Evolutionary conservation across 92 coral and sea anemone genomes (phyloP).

Genomic region (Isaurus tuberculatus): DNA sequence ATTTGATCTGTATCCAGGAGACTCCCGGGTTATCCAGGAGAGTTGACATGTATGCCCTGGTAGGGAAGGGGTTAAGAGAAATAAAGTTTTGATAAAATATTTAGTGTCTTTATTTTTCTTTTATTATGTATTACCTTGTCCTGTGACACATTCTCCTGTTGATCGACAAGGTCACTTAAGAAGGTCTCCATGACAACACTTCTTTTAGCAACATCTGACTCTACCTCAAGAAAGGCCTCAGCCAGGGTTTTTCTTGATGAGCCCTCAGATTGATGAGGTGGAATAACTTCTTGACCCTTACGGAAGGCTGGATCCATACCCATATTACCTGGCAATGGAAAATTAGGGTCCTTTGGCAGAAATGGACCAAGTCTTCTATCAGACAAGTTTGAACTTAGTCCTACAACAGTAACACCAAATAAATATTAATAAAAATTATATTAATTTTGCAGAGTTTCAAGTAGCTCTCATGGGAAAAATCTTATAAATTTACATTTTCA

Average conservation of each 20-base stretch:
- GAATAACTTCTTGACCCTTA: conserved; percentile 12
- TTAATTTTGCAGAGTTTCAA: too few relatives aligned
- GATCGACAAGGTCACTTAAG: conserved; percentile 64
- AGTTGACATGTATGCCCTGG: too few relatives aligned
- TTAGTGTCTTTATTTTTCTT: too few relatives aligned
- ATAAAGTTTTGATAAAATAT: too few relatives aligned
- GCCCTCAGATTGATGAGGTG: conserved; percentile 8
- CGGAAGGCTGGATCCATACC: conserved; percentile 66
- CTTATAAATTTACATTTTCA: too few relatives aligned
- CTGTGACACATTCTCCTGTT: conserved; percentile 32
- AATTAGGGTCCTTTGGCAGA: conserved; percentile 89
- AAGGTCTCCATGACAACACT: conserved; percentile 76
- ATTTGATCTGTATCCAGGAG: too few relatives aligned
- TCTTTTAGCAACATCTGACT: conserved; percentile 76
- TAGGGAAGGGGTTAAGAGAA: too few relatives aligned
- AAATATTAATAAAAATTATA: background rate
- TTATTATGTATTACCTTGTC: conserved; percentile 31
- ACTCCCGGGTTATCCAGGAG: too few relatives aligned
- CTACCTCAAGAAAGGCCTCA: conserved; percentile 85
- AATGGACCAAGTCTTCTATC: conserved; percentile 92
- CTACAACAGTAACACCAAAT: background rate
- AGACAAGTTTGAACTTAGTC: conserved; percentile 58
- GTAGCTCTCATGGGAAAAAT: too few relatives aligned
- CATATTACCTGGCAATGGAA: conserved; percentile 97
- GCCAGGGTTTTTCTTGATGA: conserved; percentile 66